A percentile compares a stretch with the other conserved stretches of the same genome.
phyloP scores from a whole-genome alignment of 2,888 invertebrate genomes.

The Synergus japonicus region DNA sequence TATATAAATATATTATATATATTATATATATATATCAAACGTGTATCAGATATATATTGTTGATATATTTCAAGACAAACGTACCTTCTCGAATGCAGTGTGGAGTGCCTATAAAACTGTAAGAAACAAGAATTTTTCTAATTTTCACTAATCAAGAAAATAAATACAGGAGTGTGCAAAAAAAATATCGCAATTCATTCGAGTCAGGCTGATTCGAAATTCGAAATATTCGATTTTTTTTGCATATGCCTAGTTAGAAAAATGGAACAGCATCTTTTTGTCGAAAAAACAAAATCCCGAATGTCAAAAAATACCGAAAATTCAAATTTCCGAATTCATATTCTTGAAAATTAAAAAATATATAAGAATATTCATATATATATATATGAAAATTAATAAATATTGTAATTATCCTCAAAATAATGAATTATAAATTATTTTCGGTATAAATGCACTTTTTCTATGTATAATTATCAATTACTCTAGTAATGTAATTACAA shows the following conservation, averaged over 20 bases:
- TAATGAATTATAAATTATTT: too few relatives aligned
- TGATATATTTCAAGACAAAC: conserved; percentile 30
- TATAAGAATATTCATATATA: too few relatives aligned
- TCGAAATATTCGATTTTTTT: neutral
- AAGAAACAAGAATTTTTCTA: neutral
- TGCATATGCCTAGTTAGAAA: neutral
- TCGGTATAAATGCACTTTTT: too few relatives aligned
- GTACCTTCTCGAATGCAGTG: conserved; percentile 50
- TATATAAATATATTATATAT: neutral
- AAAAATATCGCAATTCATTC: neutral
- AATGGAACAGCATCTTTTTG: neutral
- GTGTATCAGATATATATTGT: conserved; percentile 10
- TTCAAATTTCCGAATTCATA: too few relatives aligned
- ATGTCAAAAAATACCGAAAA: too few relatives aligned
- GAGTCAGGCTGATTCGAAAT: neutral
- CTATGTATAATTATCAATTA: too few relatives aligned
- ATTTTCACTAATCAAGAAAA: neutral
- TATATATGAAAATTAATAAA: too few relatives aligned
- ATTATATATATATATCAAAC: conserved; percentile 10
- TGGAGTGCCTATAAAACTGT: conserved; percentile 12
- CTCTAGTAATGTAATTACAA: too few relatives aligned
- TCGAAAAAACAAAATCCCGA: too few relatives aligned
- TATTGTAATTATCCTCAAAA: too few relatives aligned
- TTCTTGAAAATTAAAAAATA: too few relatives aligned
- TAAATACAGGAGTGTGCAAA: neutral